Evolutionary conservation across 2,797 vertebrate genomes (phyloP), one percentile per base, ranked within the genome.

Genomic region (Periparus ater): DNA sequence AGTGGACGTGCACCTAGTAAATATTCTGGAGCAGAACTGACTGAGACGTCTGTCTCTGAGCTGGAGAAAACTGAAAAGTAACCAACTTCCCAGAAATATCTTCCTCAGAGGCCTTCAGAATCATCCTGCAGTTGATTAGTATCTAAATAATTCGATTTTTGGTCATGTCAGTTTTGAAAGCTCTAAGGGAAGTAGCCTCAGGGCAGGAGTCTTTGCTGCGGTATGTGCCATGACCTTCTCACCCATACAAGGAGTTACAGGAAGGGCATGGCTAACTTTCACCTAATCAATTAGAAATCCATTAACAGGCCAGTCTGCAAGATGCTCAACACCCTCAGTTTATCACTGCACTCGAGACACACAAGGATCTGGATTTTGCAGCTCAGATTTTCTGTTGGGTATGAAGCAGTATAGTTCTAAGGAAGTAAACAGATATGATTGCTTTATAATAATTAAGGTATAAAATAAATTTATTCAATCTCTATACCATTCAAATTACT

Each of bases 51-150:
- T 55, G 10, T 88, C 74, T 82, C 67, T 13, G 29, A 94, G 57
- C 34, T 54, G 78, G 47, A 87, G 81, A 94, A 96, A 57, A 60
- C 34, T 63, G 22, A 92, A 91, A 44, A 62, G 73, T 54, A 61
- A 76, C 74, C 61, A 73, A n/a, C 53, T 87, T 83, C 65, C 71
- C 82, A 93, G 92, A 96, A 97, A 95, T 76, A 36, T 65, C 90
- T 86, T 94, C 80, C 95, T 97, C 91, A 83, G 87, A 95, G 96
- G 95, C 91, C 97, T 96, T 96, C 93, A 95, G 97, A 98, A 97
- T 98, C 98, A 98, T 98, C 98, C 99, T 99, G 99, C 97, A 98
- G 93, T 98, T 98, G 98, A 99, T 99, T 99, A 99, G 98, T 96
- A 94, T 98, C 97, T 98, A 98, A 98, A 98, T 99, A 99, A 99